Percentiles rank a stretch among this genome's conserved stretches.
These are phyloP conservation scores for Hirtodrosophila cameraria DNA, from an alignment of 2,888 invertebrate species.

Conservation along the genomic window DNA sequence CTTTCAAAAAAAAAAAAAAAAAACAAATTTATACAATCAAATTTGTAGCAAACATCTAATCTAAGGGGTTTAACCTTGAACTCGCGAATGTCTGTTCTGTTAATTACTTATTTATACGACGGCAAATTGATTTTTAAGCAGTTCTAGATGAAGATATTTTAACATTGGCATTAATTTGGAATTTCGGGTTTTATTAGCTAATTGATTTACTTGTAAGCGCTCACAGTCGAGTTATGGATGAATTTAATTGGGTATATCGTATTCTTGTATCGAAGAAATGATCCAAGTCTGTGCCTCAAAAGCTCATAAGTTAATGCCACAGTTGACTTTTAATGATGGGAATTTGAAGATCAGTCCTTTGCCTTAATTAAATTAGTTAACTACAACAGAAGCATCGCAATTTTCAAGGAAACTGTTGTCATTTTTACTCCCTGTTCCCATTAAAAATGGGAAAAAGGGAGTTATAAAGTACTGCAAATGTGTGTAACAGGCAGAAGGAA, in stretches of 20 bases:
- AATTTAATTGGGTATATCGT: slow-evolving; percentile 28
- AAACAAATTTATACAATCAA: not conserved
- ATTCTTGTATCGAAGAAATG: slow-evolving; percentile 12
- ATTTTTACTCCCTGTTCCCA: no score
- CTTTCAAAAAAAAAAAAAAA: slow-evolving; percentile 29
- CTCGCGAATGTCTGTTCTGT: slow-evolving; percentile 44
- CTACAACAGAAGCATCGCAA: no score
- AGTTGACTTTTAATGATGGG: no score
- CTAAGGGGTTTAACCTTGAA: slow-evolving; percentile 62
- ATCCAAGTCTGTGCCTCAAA: no score
- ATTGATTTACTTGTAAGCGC: slow-evolving; percentile 1
- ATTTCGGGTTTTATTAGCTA: slow-evolving; percentile 37
- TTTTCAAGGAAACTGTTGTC: no score
- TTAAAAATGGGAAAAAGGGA: no score
- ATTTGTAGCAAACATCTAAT: slow-evolving; percentile 36
- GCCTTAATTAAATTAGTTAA: no score
- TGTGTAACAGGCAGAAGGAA: no score
- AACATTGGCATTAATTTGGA: slow-evolving; percentile 19
- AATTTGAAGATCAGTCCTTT: no score
- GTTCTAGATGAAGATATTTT: slow-evolving; percentile 31
- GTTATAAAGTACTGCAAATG: no score
- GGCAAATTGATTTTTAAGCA: slow-evolving; percentile 64
- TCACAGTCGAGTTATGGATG: slow-evolving; percentile 33
- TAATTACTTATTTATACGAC: slow-evolving; percentile 65
- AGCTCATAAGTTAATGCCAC: no score